Conservation (phyloP, 2,113 vertebrate species). For the western clawed frog (Xenopus tropicalis) region DNA sequence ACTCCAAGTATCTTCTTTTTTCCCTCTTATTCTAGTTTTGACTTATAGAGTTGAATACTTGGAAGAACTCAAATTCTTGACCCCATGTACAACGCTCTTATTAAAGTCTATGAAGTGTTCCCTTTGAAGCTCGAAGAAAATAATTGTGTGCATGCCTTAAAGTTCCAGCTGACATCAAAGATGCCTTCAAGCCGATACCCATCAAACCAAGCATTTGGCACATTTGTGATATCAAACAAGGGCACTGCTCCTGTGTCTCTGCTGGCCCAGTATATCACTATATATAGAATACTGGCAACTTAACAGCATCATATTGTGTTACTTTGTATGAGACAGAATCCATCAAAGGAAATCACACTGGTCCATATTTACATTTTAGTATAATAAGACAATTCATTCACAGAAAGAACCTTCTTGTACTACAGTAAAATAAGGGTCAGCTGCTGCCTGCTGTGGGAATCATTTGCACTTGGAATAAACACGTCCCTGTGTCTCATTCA, state of each 20-base stretch:
- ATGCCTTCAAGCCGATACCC: not conserved
- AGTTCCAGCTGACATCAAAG: not conserved
- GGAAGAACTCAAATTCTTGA: not conserved
- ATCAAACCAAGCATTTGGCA: slow-evolving; percentile 11
- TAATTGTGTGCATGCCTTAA: not conserved
- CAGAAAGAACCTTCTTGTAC: not conserved
- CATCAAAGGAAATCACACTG: not conserved
- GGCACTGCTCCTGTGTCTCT: not conserved
- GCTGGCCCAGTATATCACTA: not conserved
- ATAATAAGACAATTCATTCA: not conserved
- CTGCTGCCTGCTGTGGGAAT: not conserved
- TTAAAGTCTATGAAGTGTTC: not conserved
- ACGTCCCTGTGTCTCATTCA: too few species aligned
- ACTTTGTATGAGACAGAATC: not conserved
- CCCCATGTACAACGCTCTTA: not conserved
- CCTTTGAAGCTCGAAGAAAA: slow-evolving; percentile 2
- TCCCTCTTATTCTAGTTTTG: too few species aligned
- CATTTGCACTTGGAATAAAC: not conserved
- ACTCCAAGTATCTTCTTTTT: too few species aligned
- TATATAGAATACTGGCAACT: not conserved
- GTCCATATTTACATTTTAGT: not conserved
- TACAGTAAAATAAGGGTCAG: not conserved
- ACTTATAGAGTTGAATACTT: too few species aligned
- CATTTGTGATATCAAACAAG: slow-evolving; percentile 8
- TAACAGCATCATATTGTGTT: not conserved